A percentile compares a stretch with the other conserved stretches of the same genome.
These are phyloP conservation scores for Gobius niger DNA, from an alignment of 2,113 vertebrate species.

Conservation along the genomic window DNA sequence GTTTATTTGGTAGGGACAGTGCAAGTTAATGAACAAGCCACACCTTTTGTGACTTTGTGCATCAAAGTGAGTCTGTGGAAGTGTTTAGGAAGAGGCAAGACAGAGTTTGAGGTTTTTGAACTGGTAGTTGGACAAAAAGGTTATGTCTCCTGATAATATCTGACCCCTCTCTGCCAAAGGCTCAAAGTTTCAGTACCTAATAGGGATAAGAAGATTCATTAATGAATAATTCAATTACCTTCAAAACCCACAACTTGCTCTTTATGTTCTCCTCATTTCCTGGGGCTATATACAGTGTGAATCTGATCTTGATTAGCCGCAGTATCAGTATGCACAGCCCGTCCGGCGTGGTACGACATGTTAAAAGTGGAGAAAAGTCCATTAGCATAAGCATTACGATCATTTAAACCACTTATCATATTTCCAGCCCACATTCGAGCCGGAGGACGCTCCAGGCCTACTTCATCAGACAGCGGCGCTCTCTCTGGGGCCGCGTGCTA, in stretches of 20 bases:
- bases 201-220: not conserved
- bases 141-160: not conserved
- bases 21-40: too few species aligned
- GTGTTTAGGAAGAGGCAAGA: too few species aligned
- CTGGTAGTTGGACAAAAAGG: too few species aligned
- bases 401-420: conserved; percentile 1
- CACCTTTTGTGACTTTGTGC: too few species aligned
- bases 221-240: not conserved
- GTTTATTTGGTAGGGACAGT: too few species aligned
- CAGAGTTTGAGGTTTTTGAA: too few species aligned
- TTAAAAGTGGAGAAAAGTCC: not conserved
- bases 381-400: conserved; percentile 12
- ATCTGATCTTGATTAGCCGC: not conserved
- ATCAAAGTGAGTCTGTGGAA: too few species aligned
- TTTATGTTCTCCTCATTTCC: not conserved
- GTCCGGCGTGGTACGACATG: not conserved
- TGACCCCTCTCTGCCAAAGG: not conserved
- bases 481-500: conserved; percentile 15
- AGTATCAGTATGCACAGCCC: conserved; percentile 1
- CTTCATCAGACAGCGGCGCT: conserved; percentile 17
- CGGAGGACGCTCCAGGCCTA: conserved; percentile 28
- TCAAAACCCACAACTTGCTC: not conserved
- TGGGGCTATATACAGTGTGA: not conserved
- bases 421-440: conserved; percentile 9
- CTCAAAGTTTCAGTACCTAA: not conserved